Conservation (phyloP, 2,113 vertebrate genomes). For the Tachycineta bicolor region DNA sequence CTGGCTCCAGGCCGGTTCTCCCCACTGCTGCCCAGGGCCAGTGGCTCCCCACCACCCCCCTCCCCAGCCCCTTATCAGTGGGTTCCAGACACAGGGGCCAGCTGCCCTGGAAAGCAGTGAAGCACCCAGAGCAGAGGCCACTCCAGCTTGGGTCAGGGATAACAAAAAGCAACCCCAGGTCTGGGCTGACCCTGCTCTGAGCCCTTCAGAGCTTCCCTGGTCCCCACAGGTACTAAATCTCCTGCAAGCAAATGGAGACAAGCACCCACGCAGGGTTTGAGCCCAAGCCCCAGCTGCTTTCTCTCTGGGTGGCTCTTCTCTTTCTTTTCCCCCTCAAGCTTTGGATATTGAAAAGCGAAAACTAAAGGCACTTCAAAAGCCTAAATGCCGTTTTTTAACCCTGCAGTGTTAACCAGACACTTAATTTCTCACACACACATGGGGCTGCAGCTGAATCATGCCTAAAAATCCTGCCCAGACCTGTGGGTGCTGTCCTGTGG, state of each 20-base stretch:
- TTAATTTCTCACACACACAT: accelerated
- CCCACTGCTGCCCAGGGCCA: not conserved
- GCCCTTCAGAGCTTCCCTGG: accelerated
- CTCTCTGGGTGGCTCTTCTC: not conserved
- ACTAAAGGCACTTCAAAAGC: not conserved
- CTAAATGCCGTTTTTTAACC: not conserved
- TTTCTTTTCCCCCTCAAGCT: not conserved
- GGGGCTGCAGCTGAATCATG: not conserved
- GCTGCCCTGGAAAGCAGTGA: not conserved
- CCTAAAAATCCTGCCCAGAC: not conserved
- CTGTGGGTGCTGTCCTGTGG: not conserved
- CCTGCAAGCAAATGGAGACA: accelerated
- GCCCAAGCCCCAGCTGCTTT: not conserved
- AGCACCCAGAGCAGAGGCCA: not conserved
- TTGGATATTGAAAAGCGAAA: not conserved
- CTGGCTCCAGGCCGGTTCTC: not conserved
- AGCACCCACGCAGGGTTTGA: not conserved
- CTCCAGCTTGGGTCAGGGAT: not conserved
- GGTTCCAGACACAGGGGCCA: not conserved
- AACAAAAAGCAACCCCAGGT: not conserved
- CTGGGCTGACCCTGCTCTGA: not conserved
- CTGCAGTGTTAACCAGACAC: too few species aligned
- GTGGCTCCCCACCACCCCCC: not conserved
- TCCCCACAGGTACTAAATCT: not conserved
- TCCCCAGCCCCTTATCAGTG: not conserved